These are phyloP conservation scores for Eira barbara DNA, from an alignment of 2,113 vertebrate species.

Conservation along the genomic window DNA sequence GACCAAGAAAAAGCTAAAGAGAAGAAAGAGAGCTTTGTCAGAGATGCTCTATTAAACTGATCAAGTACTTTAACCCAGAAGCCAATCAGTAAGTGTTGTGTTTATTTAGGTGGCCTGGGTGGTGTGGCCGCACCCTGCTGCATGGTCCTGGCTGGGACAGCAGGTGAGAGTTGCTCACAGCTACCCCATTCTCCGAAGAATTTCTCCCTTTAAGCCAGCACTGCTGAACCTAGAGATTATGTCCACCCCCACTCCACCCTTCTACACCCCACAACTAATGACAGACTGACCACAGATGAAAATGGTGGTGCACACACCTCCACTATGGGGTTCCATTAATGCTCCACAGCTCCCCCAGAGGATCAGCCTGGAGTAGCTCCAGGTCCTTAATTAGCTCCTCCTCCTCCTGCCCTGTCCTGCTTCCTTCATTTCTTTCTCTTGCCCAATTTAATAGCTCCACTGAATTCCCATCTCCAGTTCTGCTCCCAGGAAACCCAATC, in stretches of 20 bases:
- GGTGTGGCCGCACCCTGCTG: accelerated
- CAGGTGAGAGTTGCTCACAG: background rate
- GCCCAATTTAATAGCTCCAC: background rate
- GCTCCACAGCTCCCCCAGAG: background rate
- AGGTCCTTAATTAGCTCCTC: background rate
- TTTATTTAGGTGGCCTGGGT: background rate
- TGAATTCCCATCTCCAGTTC: background rate
- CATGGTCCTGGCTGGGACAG: too few species aligned
- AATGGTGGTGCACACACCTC: background rate
- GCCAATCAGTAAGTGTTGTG: background rate
- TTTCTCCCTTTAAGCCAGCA: background rate
- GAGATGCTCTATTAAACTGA: background rate
- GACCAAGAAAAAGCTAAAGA: background rate
- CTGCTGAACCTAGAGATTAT: background rate
- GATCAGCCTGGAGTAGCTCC: background rate
- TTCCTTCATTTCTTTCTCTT: background rate
- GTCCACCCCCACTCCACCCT: background rate
- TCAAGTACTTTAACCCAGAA: background rate
- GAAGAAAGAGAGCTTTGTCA: background rate
- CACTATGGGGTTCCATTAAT: background rate
- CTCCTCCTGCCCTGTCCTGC: background rate
- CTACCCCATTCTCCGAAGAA: background rate
- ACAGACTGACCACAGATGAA: background rate
- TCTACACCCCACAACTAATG: background rate
- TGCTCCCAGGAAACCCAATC: background rate